These are phyloP conservation scores for Caenorhabditis remanei DNA, from an alignment of 1,140 invertebrate species.

Conservation along the genomic window DNA sequence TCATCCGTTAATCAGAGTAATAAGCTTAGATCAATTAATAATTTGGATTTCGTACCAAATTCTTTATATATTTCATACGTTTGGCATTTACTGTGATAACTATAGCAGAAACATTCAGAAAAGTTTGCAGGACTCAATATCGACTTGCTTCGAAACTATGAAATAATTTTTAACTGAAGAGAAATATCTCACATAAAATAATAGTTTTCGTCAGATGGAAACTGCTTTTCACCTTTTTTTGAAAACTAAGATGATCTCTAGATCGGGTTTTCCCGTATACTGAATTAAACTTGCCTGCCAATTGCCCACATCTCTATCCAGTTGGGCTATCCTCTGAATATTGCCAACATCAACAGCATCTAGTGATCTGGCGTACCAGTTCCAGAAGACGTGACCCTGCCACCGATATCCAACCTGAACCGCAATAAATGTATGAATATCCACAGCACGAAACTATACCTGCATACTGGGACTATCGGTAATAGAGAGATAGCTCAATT, in stretches of 20 bases:
- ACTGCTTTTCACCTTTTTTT: too few relatives aligned
- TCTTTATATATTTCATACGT: too few relatives aligned
- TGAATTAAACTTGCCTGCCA: constrained; percentile 70
- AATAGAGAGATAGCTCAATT: constrained; percentile 76
- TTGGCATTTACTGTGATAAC: too few relatives aligned
- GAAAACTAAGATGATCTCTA: neutral
- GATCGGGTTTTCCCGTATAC: neutral
- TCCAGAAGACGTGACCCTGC: constrained; percentile 77
- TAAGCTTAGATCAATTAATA: too few relatives aligned
- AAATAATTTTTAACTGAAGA: too few relatives aligned
- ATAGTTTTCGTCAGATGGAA: too few relatives aligned
- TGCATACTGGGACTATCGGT: constrained; percentile 75
- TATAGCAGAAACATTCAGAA: too few relatives aligned
- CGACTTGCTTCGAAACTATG: too few relatives aligned
- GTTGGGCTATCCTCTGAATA: constrained; percentile 73
- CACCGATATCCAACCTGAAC: constrained; percentile 67
- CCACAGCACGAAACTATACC: constrained; percentile 63
- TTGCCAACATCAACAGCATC: constrained; percentile 77
- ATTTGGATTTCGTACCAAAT: too few relatives aligned
- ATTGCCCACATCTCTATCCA: constrained; percentile 76
- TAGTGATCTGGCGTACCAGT: constrained; percentile 73
- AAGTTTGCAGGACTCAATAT: too few relatives aligned
- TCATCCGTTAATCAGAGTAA: too few relatives aligned
- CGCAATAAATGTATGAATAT: constrained; percentile 19
- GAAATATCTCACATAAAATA: too few relatives aligned